Conservation (phyloP, 2,888 invertebrate genomes). For the Dryocosmus kuriphilus region DNA sequence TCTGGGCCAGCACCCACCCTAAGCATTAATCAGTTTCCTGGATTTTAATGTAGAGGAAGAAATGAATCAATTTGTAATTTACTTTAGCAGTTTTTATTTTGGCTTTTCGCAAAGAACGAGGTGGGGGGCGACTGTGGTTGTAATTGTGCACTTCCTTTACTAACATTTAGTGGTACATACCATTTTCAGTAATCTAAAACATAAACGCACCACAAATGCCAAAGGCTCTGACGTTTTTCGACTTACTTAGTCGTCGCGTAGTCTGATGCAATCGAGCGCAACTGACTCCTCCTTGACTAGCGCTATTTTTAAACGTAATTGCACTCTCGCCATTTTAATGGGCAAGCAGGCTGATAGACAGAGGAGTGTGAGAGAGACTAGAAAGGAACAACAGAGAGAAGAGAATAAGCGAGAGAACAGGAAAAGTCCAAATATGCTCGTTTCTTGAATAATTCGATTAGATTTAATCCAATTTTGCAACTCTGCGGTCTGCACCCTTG, state of each 20-base stretch:
- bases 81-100: not conserved
- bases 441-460: slow-evolving; percentile 31
- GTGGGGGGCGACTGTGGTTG: not conserved
- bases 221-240: slow-evolving; percentile 64
- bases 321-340: slow-evolving; percentile 74
- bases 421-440: slow-evolving; percentile 27
- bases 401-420: not conserved
- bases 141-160: not conserved
- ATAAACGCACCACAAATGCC: not conserved
- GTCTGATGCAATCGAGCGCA: slow-evolving; percentile 75
- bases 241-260: slow-evolving; percentile 59
- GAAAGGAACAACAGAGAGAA: slow-evolving; percentile 9
- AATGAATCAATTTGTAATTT: too few species aligned
- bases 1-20: too few species aligned
- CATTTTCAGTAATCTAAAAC: not conserved
- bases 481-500: not conserved
- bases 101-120: not conserved
- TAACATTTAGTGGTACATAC: not conserved
- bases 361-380: slow-evolving; percentile 46
- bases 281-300: slow-evolving; percentile 65
- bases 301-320: slow-evolving; percentile 77
- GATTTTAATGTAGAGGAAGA: too few species aligned
- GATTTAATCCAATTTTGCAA: not conserved
- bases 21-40: too few species aligned
- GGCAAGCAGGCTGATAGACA: slow-evolving; percentile 68